These are phyloP conservation scores for Actinemys pallida DNA, from an alignment of 2,113 vertebrate species.

Conservation along the genomic window DNA sequence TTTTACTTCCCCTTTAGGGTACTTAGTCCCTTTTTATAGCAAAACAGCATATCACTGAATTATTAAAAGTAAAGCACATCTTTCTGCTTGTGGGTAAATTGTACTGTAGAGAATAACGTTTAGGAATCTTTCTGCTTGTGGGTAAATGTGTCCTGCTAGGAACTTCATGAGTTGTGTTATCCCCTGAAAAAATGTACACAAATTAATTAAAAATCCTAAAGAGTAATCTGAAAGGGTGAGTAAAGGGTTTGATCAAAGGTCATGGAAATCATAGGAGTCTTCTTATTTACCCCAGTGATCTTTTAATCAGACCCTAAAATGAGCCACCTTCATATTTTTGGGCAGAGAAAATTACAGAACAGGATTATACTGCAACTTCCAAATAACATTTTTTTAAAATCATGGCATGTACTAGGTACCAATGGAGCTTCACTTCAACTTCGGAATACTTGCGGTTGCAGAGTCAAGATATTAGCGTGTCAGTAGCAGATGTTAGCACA, in stretches of 20 bases:
- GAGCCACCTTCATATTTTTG: background rate
- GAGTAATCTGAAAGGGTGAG: fast-evolving
- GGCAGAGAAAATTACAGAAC: background rate
- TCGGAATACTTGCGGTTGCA: background rate
- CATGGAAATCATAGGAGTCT: background rate
- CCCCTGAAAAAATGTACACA: background rate
- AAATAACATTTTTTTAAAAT: background rate
- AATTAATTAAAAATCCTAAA: background rate
- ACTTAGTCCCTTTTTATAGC: background rate
- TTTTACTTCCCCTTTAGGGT: background rate
- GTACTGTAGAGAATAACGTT: background rate
- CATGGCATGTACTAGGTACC: background rate
- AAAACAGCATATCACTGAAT: background rate
- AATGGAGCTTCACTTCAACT: background rate
- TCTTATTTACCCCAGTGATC: fast-evolving
- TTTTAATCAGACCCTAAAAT: background rate
- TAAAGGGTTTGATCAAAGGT: background rate
- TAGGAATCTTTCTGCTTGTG: background rate
- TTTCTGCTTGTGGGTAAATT: background rate
- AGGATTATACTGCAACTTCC: background rate
- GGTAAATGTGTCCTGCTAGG: background rate
- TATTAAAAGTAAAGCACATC: constrained; percentile 23
- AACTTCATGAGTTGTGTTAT: background rate
- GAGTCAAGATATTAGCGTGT: background rate
- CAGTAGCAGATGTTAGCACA: background rate